A percentile compares a stretch with the other conserved stretches of the same genome.
phyloP scores from a whole-genome alignment of 2,113 vertebrate genomes.

The Motacilla tschutschensis region DNA sequence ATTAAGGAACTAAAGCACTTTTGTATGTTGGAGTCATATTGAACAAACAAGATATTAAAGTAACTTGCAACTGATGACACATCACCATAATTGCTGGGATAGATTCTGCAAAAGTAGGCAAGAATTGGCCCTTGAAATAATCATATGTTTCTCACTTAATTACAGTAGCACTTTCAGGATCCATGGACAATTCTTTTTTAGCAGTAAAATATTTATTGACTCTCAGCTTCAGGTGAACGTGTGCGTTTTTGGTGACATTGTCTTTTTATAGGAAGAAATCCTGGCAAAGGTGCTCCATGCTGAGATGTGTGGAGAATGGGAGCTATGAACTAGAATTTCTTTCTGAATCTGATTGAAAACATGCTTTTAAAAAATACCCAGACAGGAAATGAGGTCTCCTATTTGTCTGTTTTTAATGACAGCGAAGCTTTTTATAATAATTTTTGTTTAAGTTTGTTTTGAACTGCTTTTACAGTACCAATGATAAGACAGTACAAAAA shows the following conservation, averaged over 20 bases:
- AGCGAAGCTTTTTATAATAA: fast-evolving
- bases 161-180: constrained; percentile 7
- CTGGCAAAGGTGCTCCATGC: neutral
- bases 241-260: neutral
- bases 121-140: constrained; percentile 20
- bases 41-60: constrained; percentile 62
- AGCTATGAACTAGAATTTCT: neutral
- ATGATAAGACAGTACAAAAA: neutral
- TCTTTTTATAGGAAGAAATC: neutral
- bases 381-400: neutral
- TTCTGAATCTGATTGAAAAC: neutral
- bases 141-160: constrained; percentile 42
- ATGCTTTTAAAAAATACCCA: neutral
- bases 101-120: constrained; percentile 24
- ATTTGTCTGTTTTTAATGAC: neutral
- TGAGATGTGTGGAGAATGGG: neutral
- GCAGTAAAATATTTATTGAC: neutral
- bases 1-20: constrained; percentile 65
- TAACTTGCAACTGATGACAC: constrained; percentile 55
- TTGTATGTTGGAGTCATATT: constrained; percentile 55
- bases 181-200: neutral
- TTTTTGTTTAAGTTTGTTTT: neutral
- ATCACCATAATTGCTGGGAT: constrained; percentile 42
- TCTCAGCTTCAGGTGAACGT: neutral
- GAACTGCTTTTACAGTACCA: neutral